Conservation (phyloP, 1,140 invertebrate genomes). For the Drosophila sucinea region DNA sequence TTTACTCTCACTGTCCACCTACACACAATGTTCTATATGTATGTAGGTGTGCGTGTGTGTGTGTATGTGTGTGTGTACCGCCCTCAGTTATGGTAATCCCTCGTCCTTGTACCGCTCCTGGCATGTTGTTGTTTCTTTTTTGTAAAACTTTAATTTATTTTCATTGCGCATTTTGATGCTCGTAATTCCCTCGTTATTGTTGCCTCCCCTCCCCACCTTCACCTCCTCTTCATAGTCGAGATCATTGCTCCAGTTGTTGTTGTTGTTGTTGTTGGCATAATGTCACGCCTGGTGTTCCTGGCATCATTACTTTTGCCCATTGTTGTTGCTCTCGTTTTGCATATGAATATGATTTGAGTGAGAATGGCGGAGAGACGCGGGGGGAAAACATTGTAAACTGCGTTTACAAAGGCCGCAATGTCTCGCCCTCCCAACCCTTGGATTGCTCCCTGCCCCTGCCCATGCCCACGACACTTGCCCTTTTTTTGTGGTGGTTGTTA, state of each 20-base stretch:
- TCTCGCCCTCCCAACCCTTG: conserved; percentile 14
- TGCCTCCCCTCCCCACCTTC: conserved; percentile 56
- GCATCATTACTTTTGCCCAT: conserved; percentile 72
- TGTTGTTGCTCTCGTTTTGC: conserved; percentile 65
- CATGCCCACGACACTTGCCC: conserved; percentile 5
- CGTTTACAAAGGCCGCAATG: conserved; percentile 68
- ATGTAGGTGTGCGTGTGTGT: background rate
- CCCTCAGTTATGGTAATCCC: conserved; percentile 29
- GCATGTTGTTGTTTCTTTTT: conserved; percentile 46
- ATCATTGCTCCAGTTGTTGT: conserved; percentile 21
- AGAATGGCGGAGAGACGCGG: background rate
- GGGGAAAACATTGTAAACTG: conserved; percentile 67
- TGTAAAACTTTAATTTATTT: conserved; percentile 80
- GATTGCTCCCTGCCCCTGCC: background rate
- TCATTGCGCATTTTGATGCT: conserved; percentile 82
- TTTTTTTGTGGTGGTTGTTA: conserved; percentile 66
- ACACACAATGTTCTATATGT: conserved; percentile 60
- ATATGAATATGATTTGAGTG: conserved; percentile 78
- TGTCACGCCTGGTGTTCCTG: conserved; percentile 71
- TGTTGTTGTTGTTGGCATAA: conserved; percentile 46
- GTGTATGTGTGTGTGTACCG: conserved; percentile 22
- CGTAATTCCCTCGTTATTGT: conserved; percentile 81
- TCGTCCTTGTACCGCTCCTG: conserved; percentile 2
- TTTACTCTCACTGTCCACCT: conserved; percentile 64
- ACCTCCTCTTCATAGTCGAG: background rate